These are phyloP conservation scores for Podarcis cretensis DNA, from an alignment of 2,113 vertebrate species.

Conservation along the genomic window DNA sequence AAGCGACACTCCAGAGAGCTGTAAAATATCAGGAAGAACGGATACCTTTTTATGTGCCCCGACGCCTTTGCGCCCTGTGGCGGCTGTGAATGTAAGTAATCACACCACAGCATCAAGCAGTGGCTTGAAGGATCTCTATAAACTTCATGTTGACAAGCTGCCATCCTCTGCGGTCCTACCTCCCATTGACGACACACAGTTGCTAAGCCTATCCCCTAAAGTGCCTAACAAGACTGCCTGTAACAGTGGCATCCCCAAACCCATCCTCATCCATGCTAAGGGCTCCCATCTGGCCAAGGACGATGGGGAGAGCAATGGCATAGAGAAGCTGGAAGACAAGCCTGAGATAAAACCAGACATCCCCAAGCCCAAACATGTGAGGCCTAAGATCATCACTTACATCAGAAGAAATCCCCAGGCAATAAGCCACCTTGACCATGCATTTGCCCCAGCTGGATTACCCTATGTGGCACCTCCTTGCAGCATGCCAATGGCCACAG, in stretches of 20 bases:
- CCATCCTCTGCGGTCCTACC: conserved; percentile 61
- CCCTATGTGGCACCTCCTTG: conserved; percentile 73
- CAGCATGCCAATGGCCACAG: conserved; percentile 69
- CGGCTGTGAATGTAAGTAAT: conserved; percentile 40
- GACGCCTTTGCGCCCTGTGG: conserved; percentile 25
- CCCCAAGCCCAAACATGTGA: conserved; percentile 88
- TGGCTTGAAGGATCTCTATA: conserved; percentile 65
- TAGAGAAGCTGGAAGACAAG: conserved; percentile 77
- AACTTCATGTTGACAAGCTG: conserved; percentile 53
- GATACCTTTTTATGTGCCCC: conserved; percentile 53
- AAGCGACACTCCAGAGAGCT: conserved; percentile 53
- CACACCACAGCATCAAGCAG: conserved; percentile 47
- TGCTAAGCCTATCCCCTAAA: conserved; percentile 75
- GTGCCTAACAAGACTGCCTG: conserved; percentile 79
- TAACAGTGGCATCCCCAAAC: conserved; percentile 87
- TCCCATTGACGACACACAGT: conserved; percentile 69
- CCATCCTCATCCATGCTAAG: conserved; percentile 77
- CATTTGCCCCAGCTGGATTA: conserved; percentile 71
- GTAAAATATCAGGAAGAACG: conserved; percentile 25
- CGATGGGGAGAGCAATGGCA: conserved; percentile 58
- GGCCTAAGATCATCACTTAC: conserved; percentile 97
- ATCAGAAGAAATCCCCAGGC: conserved; percentile 86
- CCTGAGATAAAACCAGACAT: conserved; percentile 75
- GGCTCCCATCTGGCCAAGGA: conserved; percentile 58
- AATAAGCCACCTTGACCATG: conserved; percentile 73